Evolutionary conservation across 2,888 invertebrate species (phyloP).

Genomic region (Acleris laterana): DNA sequence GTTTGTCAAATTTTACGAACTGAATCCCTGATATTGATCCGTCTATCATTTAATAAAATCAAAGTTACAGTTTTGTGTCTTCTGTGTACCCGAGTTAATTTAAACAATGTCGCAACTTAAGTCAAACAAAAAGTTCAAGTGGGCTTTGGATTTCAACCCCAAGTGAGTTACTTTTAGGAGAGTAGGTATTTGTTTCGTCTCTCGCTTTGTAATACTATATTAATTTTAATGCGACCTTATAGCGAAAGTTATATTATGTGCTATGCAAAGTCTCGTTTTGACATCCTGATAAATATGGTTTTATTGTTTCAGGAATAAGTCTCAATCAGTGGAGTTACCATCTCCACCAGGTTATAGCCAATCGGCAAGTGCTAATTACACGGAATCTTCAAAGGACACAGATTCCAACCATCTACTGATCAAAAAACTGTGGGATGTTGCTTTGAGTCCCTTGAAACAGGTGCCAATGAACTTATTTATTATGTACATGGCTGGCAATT

Average conservation of each 20-base stretch:
- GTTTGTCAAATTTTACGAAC: no score
- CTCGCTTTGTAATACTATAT: background rate
- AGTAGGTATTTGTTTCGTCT: background rate
- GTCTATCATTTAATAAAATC: no score
- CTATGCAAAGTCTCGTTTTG: no score
- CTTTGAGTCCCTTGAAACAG: constrained; percentile 96
- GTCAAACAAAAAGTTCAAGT: constrained; percentile 84
- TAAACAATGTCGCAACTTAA: constrained; percentile 69
- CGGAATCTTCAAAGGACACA: constrained; percentile 91
- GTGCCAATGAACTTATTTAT: constrained; percentile 99
- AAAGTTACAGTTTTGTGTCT: no score
- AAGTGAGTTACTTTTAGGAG: constrained; percentile 68
- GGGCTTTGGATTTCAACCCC: constrained; percentile 86
- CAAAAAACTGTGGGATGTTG: constrained; percentile 98
- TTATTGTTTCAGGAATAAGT: constrained; percentile 56
- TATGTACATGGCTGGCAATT: constrained; percentile 99
- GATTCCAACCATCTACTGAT: constrained; percentile 94
- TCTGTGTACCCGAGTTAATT: constrained; percentile 19
- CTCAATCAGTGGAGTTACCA: constrained; percentile 83
- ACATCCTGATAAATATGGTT: no score
- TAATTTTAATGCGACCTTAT: no score
- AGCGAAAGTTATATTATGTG: no score
- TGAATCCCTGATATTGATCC: no score
- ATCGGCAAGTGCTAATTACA: constrained; percentile 88
- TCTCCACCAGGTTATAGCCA: constrained; percentile 94